Percentiles rank a stretch among this genome's conserved stretches.
Evolutionary conservation across 2,113 vertebrate genomes (phyloP).

Genomic region (Scartelaos histophorus): DNA sequence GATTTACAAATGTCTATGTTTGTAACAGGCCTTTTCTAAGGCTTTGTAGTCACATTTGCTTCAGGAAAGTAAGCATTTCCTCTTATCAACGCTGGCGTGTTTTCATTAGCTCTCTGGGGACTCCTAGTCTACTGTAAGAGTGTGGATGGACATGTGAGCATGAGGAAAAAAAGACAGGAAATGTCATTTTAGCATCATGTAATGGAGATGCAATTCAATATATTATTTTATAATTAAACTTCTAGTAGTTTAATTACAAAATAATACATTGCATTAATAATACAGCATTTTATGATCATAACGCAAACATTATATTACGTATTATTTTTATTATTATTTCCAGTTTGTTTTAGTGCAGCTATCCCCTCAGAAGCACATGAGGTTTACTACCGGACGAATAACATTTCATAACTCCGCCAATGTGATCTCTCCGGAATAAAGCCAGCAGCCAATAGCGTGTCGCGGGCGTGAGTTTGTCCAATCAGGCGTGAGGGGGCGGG

Average conservation of each 20-base stretch:
- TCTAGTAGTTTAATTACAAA: too few relatives aligned
- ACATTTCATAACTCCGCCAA: conserved; percentile 13
- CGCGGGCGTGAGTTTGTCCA: background rate
- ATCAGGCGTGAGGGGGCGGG: conserved; percentile 23
- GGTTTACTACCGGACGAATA: background rate
- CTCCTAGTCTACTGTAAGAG: too few relatives aligned
- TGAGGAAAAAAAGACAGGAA: background rate
- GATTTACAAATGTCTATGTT: background rate
- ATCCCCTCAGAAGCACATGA: background rate
- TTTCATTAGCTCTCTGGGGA: background rate
- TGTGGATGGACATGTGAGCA: background rate
- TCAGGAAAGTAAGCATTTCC: background rate
- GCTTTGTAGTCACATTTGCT: background rate
- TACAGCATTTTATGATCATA: background rate
- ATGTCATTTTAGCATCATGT: background rate
- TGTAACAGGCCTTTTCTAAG: background rate
- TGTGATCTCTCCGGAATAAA: background rate
- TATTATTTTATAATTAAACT: too few relatives aligned
- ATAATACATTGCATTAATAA: too few relatives aligned
- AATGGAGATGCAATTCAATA: background rate
- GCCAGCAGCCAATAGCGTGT: background rate
- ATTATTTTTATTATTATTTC: too few relatives aligned
- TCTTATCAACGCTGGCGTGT: background rate
- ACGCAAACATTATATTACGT: too few relatives aligned
- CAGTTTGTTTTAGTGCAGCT: background rate